Evolutionary conservation across 2,113 vertebrate species (phyloP), one percentile per base, ranked within the genome.

Genomic region (Apeltes quadracus): DNA sequence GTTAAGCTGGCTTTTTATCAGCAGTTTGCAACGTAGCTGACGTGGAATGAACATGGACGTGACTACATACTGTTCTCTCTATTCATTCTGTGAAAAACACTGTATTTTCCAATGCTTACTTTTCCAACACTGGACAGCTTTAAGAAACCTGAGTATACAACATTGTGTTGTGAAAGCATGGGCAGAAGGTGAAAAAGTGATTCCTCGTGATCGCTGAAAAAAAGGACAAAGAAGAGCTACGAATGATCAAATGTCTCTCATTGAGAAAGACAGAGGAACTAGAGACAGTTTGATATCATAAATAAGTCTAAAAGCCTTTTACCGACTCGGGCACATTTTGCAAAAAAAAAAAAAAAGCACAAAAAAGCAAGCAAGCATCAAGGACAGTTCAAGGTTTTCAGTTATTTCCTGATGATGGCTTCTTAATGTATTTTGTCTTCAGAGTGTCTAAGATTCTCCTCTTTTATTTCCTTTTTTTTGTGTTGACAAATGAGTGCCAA

Each of bases 1-100:
- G 96, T 99, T 88, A 99, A 99, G 84, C 93, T 99, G 91, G 98
- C 97, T 61, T 99, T 99, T 93, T 99, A 99, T 93, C 96, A 99
- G 87, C 97, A 98, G 90, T 98, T 97, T 92, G 96, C 98, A 80
- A 96, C 95, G 92, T 98, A 93, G 88, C 80, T 69, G 67, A 56
- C 0, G 63, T 76, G 41, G 61, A 82, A 66, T 15, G 44, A 80
- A 95, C 82, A 69, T 15, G 61, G 68, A 86, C 84, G 20, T 61
- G 62, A 46, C 15, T 55, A 32, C 75, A 78, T 72, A 51, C 64
- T 69, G 54, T 61, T 70, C 29, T 62, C 50, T 73, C 39, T 81
- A 27, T 78, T 68, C 50, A 62, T 69, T 73, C 73, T 78, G 63
- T 78, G 44, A 75, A 84, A 75, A 74, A 82, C 46, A 75, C 56